Percentiles rank a stretch among this genome's conserved stretches.
Conservation (phyloP, 2,797 vertebrate genomes). For the Argentina silus region DNA sequence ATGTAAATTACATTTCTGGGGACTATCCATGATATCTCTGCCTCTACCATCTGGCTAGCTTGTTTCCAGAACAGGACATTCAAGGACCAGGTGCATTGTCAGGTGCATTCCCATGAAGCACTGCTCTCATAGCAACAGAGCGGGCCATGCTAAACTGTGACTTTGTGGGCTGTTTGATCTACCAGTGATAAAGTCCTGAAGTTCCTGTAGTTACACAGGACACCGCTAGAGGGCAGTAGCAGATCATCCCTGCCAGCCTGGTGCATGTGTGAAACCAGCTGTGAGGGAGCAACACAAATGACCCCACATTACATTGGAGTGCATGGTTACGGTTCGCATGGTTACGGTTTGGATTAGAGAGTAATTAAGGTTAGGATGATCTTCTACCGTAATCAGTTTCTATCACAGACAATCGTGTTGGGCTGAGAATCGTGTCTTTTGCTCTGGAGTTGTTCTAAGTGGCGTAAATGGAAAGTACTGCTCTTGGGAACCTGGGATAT, state of each 20-base stretch:
- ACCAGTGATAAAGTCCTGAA: neutral
- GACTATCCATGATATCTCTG: neutral
- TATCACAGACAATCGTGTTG: too few species aligned
- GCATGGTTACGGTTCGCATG: too few species aligned
- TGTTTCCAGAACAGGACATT: neutral
- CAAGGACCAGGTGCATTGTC: neutral
- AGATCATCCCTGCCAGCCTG: neutral
- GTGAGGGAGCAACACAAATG: neutral
- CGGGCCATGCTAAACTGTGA: conserved; percentile 33
- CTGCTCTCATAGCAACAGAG: conserved; percentile 19
- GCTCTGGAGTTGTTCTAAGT: too few species aligned
- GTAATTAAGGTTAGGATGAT: too few species aligned
- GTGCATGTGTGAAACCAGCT: neutral
- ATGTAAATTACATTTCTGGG: neutral
- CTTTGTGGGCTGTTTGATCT: conserved; percentile 23
- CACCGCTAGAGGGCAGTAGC: conserved; percentile 22
- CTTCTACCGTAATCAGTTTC: too few species aligned
- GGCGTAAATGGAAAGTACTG: neutral
- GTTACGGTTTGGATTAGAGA: too few species aligned
- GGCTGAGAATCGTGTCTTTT: too few species aligned
- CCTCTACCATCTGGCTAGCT: neutral
- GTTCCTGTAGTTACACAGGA: conserved; percentile 38
- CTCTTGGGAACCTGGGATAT: neutral
- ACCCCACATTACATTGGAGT: too few species aligned
- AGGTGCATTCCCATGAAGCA: neutral